These are phyloP conservation scores for Heterohyrax brucei DNA, from an alignment of 2,797 vertebrate species.

Conservation along the genomic window DNA sequence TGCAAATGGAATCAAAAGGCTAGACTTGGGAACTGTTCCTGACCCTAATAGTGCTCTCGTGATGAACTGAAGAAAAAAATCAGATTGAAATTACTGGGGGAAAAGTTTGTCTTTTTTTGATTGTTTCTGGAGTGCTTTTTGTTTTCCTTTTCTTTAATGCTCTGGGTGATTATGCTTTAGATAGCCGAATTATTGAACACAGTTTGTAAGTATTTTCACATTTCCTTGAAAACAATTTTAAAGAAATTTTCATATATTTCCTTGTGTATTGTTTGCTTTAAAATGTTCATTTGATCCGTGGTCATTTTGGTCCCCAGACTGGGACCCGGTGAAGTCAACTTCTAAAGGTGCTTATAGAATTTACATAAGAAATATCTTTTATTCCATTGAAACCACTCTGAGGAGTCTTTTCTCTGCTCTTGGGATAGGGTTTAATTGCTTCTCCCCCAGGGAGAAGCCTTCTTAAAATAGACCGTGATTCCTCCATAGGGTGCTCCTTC, in stretches of 20 bases:
- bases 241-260: slow-evolving; percentile 78
- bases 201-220: slow-evolving; percentile 91
- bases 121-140: slow-evolving; percentile 65
- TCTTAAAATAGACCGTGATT: slow-evolving; percentile 87
- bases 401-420: slow-evolving; percentile 75
- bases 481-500: slow-evolving; percentile 81
- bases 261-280: slow-evolving; percentile 72
- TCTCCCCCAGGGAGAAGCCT: slow-evolving; percentile 84
- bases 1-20: slow-evolving; percentile 84
- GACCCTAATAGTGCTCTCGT: slow-evolving; percentile 84
- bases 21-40: slow-evolving; percentile 85
- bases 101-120: slow-evolving; percentile 12
- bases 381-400: slow-evolving; percentile 78
- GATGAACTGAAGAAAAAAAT: slow-evolving; percentile 89
- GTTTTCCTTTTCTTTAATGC: slow-evolving; percentile 77
- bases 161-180: slow-evolving; percentile 86
- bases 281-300: slow-evolving; percentile 82
- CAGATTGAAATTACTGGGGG: slow-evolving; percentile 83
- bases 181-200: slow-evolving; percentile 89
- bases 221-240: slow-evolving; percentile 84
- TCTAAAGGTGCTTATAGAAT: slow-evolving; percentile 80
- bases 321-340: slow-evolving; percentile 77
- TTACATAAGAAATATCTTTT: slow-evolving; percentile 85
- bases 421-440: slow-evolving; percentile 85
- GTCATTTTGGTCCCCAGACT: slow-evolving; percentile 69